These are phyloP conservation scores for Rousettus leschenaultii DNA, from an alignment of 2,113 vertebrate species.

Conservation along the genomic window DNA sequence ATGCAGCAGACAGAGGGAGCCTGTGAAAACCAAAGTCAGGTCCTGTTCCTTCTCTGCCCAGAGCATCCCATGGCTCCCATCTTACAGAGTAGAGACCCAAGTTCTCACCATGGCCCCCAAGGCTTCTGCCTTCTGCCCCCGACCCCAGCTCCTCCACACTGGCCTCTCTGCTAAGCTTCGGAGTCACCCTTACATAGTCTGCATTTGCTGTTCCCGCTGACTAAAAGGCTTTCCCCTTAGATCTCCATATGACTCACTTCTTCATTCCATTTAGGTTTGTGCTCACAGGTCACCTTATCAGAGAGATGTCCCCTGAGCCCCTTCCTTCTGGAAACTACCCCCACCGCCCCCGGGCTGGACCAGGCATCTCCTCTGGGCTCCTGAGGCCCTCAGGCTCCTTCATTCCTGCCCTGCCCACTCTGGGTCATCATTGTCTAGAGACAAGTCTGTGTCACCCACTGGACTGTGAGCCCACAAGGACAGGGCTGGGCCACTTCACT, in stretches of 20 bases:
- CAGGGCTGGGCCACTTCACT: neutral
- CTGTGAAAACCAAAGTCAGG: neutral
- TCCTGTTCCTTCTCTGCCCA: neutral
- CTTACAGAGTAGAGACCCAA: neutral
- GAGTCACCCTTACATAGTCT: neutral
- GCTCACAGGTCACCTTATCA: neutral
- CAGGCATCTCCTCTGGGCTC: neutral
- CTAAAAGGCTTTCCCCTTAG: neutral
- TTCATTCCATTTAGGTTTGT: neutral
- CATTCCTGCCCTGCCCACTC: neutral
- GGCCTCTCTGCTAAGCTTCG: neutral
- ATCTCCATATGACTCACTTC: neutral
- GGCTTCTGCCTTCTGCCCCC: neutral
- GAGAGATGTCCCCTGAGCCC: neutral
- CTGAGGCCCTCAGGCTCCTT: neutral
- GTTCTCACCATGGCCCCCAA: neutral
- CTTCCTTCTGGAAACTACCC: neutral
- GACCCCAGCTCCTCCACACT: neutral
- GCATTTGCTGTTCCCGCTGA: neutral
- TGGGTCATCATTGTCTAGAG: neutral
- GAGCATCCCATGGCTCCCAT: neutral
- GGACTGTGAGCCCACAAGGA: neutral
- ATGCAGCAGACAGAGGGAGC: neutral
- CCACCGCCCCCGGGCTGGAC: neutral
- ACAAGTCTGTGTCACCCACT: neutral